Percentiles rank a stretch among this genome's conserved stretches.
Evolutionary conservation across 2,797 vertebrate species (phyloP).

Genomic region (Pagetopsis macropterus): DNA sequence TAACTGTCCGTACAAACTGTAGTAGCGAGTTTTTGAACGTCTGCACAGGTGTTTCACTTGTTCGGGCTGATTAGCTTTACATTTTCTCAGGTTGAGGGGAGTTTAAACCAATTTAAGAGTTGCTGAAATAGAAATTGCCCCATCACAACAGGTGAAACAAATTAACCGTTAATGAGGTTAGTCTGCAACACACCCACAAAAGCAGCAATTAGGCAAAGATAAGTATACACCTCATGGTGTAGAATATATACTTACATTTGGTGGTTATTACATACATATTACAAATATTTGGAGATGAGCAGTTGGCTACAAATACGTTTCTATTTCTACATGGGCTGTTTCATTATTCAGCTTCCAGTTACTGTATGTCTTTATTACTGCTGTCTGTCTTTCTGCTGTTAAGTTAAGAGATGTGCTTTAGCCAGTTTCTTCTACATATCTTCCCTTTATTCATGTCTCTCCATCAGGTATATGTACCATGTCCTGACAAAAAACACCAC

Average conservation of each 20-base stretch:
- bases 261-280: background rate
- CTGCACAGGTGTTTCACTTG: background rate
- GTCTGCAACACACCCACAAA: background rate
- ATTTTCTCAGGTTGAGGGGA: background rate
- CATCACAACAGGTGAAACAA: conserved; percentile 26
- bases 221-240: background rate
- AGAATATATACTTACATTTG: background rate
- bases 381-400: background rate
- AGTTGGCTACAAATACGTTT: background rate
- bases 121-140: background rate
- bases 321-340: background rate
- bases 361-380: background rate
- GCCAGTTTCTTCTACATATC: background rate
- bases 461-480: conserved; percentile 93
- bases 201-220: background rate
- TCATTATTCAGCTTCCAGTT: background rate
- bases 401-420: background rate
- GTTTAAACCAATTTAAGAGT: background rate
- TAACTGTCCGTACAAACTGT: background rate
- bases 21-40: background rate
- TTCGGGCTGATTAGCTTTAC: background rate
- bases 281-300: background rate
- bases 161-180: background rate
- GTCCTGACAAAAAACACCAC: conserved; percentile 97
- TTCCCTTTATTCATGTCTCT: background rate